Base-by-base conservation (phyloP, 2,113 vertebrate genomes). In the Apteryx owenii region DNA sequence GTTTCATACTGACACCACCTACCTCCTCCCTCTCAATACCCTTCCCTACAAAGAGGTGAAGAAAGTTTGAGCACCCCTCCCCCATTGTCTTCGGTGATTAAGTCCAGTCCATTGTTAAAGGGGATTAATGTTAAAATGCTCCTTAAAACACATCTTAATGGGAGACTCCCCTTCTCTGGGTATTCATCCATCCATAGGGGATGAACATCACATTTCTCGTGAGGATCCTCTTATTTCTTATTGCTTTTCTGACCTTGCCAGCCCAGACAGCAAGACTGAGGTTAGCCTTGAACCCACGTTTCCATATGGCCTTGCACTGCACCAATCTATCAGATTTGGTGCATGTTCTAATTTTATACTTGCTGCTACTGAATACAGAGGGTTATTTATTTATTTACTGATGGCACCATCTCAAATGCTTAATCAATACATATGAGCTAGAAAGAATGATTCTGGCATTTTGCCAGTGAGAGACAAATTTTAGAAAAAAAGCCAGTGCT, bases 401-500 rank as follows among this genome's bases (percentile, higher is more conserved):
- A n/a, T 89, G 66, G 17, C 31, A 58, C 44, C 25, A 53, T 79
- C 62, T 96, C 82, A 93, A 79, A 69, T 79, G 48, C 38, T 86
- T 89, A 82, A 96, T 96, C 94, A 93, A 85, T 86, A 92, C 18
- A 58, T 50, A 81, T 7, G 21, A 76, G 44, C 40, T 65, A 62
- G 61, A 56, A 93, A 93, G 66, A 95, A 89, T 20, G 36, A 78
- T 81, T 56, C 31, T 86, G 68, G 44, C 56, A 76, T 50, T 56
- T 89, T 85, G 50, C 15, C 75, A 66, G n/a, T 44, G 50, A 89
- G 53, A 75, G 42, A 31, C 38, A 95, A 90, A 33, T 19, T 90
- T 96, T 94, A 83, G 69, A 94, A 82, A 86, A 90, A 53, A 83
- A 94, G 40, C 20, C 33, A 76, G 12, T 77, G 72, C 95, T 93